These are phyloP conservation scores for Nibea albiflora DNA, from an alignment of 2,113 vertebrate genomes.

Conservation along the genomic window DNA sequence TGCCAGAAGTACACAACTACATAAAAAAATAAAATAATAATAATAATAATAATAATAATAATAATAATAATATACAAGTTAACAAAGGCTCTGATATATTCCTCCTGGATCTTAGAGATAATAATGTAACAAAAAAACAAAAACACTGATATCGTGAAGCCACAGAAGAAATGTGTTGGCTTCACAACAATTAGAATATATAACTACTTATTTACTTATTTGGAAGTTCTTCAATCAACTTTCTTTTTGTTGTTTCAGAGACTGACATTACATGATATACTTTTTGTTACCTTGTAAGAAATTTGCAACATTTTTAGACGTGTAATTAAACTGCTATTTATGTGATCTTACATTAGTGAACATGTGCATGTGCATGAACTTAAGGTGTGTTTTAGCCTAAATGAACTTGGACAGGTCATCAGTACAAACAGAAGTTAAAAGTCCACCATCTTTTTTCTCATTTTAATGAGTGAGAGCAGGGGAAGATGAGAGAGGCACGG, in stretches of 20 bases:
- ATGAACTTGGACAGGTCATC: not conserved
- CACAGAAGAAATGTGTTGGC: not conserved
- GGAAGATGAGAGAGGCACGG: not conserved
- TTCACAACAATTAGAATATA: not conserved
- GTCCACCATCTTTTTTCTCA: not conserved
- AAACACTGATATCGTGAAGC: not conserved
- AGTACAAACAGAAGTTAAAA: not conserved
- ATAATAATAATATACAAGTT: too few relatives aligned
- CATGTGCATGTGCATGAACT: not conserved
- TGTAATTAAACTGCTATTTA: not conserved
- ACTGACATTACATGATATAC: not conserved
- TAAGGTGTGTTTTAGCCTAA: not conserved
- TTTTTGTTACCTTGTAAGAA: too few relatives aligned
- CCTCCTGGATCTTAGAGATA: not conserved
- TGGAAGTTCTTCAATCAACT: not conserved
- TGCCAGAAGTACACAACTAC: too few relatives aligned
- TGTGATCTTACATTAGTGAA: not conserved
- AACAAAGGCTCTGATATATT: not conserved
- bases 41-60: too few relatives aligned
- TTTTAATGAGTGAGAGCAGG: constrained; percentile 25
- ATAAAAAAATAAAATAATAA: too few relatives aligned
- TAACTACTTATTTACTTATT: not conserved
- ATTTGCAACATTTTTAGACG: not conserved
- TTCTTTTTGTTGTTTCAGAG: not conserved
- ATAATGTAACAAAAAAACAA: not conserved